Conservation (phyloP, 2,888 invertebrate genomes). For the Scaptomyza parva region DNA sequence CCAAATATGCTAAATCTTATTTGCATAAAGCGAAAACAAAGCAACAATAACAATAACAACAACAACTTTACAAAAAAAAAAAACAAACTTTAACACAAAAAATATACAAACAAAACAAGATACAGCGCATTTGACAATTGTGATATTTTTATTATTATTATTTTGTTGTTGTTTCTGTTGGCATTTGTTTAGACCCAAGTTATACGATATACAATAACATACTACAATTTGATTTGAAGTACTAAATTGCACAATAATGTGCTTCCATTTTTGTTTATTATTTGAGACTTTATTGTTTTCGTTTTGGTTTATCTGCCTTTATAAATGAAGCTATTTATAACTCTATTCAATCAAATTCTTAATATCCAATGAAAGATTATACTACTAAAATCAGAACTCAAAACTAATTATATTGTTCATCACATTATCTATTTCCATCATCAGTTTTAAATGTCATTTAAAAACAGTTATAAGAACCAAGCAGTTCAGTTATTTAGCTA, state of each 20-base stretch:
- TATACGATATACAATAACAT: conserved; percentile 17
- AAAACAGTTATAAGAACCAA: background rate
- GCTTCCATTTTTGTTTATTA: conserved; percentile 8
- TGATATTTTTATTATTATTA: conserved; percentile 40
- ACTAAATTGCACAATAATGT: conserved; percentile 13
- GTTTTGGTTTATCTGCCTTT: too few relatives aligned
- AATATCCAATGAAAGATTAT: too few relatives aligned
- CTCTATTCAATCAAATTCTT: too few relatives aligned
- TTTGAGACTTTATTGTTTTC: background rate
- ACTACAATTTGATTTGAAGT: conserved; percentile 16
- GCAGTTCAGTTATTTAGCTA: background rate
- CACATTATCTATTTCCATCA: too few relatives aligned
- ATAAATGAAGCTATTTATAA: too few relatives aligned
- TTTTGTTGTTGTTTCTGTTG: conserved; percentile 6
- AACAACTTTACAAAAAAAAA: conserved; percentile 1
- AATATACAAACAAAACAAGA: conserved; percentile 24
- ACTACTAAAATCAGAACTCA: too few relatives aligned
- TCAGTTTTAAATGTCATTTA: background rate
- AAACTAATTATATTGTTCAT: too few relatives aligned
- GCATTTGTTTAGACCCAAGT: conserved; percentile 17
- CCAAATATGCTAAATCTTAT: conserved; percentile 39
- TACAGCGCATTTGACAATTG: conserved; percentile 57
- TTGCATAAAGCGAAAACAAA: conserved; percentile 60
- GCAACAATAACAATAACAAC: conserved; percentile 6
- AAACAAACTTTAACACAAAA: conserved; percentile 7